Base-by-base conservation (phyloP, 2,888 invertebrate species). In the Graphium colonna region DNA sequence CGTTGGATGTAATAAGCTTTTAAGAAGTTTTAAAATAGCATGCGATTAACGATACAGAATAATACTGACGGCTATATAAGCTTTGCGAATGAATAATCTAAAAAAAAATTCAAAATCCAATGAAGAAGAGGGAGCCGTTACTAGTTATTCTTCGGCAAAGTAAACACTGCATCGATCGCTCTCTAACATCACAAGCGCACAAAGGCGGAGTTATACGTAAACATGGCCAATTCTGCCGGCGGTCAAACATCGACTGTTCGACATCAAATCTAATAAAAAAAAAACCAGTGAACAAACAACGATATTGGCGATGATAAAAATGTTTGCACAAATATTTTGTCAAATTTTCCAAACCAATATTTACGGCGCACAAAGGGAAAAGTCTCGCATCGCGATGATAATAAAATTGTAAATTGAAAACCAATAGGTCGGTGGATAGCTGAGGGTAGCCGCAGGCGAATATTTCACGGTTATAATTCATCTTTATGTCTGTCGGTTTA, bases 321-420 rank as follows among this genome's bases (percentile, higher is more conserved):
- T 68, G 57, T 64, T 64, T 64, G 61, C 52, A 54, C 61, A 62
- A 66, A 66, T 65, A 63, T 65, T 65, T 62, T 62, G 61, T 55
- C 62, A 65, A 65, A 62, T 59, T 58, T 60, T 59, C 51, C 50
- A 16, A 21, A 36, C 42, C 36, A 38, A 43, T 47, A 52, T 52
- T 40, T 44, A 31, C 31, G 26, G 43, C 16, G 40, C 15, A 39
- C 51, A 59, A 54, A 48, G 56, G 48, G 57, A 60, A 59, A 57
- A 18, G 42, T 51, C 49, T 51, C 59, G 28, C 60, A 42, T 38
- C 53, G 26, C 47, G 42, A 26, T 52, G 48, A 55, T 56, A 54
- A 63, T 60, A 64, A 55, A 60, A 61, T 63, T 58, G 55, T 50
- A 57, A 63, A 64, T 60, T 47, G 58, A 44, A 56, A 31, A 33